Base-by-base conservation (phyloP, 2,797 vertebrate genomes). In the Dallia pectoralis region DNA sequence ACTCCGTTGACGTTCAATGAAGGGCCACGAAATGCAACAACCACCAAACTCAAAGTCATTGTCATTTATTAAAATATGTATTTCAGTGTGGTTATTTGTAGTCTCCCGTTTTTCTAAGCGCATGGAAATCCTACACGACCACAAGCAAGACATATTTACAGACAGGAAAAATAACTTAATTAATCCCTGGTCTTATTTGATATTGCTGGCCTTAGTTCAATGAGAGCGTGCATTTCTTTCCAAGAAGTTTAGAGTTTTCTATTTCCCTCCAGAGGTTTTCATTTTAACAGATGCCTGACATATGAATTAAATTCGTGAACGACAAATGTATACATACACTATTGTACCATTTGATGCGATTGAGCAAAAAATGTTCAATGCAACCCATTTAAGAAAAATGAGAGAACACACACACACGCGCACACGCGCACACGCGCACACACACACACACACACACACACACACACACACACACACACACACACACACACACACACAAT, bases 121-220 rank as follows among this genome's bases (percentile, higher is more conserved):
- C 8, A 7, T 12, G 22, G 66, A 48, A 47, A 68, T 68, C 22
- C 18, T 48, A 67, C 33, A 67, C 1, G 16, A 67, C 65, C 36
- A 36, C 44, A 40, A 67, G 66, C 40, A 29, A 47, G 44, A 4
- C 29, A 18, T 63, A 32, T 32, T 63, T 44, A 19, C 74, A 76
- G 74, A 14, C 25, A 67, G 30, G 16, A 48, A 53, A 18, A 29
- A 27, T 73, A 64, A 70, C 44, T 63, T 67, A 47, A 79, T 76
- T 72, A 71, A 79, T 79, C 70, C 67, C 72, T 73, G 73, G 72
- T 63, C 77, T 48, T 65, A 70, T 72, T 74, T 64, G 66, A 61
- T 68, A 67, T 68, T 30, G 67, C 16, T 63, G 33, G 47, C 40
- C 51, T 75, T 63, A 32, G 49, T 75, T 69, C 48, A 59, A n/a